Base-by-base conservation (phyloP, 2,113 vertebrate species). In the Hippoglossus stenolepis region DNA sequence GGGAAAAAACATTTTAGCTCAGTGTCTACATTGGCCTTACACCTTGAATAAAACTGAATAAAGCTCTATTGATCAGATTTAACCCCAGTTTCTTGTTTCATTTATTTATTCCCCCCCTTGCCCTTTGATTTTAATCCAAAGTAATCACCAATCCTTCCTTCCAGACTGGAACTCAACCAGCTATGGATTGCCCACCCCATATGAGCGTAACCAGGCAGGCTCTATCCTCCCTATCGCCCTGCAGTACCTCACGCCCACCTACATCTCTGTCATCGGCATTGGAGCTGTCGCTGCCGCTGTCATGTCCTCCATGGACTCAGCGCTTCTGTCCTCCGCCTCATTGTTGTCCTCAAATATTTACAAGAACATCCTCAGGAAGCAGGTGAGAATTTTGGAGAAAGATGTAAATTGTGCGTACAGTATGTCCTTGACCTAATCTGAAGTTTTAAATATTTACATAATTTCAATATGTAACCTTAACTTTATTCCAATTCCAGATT, bases 271-370 rank as follows among this genome's bases (percentile, higher is more conserved):
- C 62, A 78, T 89, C 0, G 70, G 86, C n/a, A 90, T 93, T 13
- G 93, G 93, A 60, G 91, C 89, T 47, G 91, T 94, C 14, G 88
- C 90, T 51, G 93, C 91, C 13, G 94, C 94, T 1, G 93, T 94
- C 81, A 91, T 90, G 87, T 92, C 91, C 72, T 93, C 92, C 79
- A 90, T 94, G 90, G 94, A 95, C 82, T 94, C 93, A 0, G 92
- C 93, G 28, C 90, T 95, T 54, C 90, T 94, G 47, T 91, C 94
- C 67, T 91, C 86, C 7, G 93, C 93, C 14, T 92, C 88, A 3
- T 26, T 93, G 61, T 91, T 94, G 80, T 89, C 91, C 56, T 93
- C 89, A 35, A 91, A 88, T 59, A 87, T 87, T n/a, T 87, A 86
- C 80, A 93, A 91, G 84, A 93, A 93, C 83, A 92, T 92, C 53